Conservation (phyloP, 2,888 invertebrate species). For the Hedychridium roseum region DNA sequence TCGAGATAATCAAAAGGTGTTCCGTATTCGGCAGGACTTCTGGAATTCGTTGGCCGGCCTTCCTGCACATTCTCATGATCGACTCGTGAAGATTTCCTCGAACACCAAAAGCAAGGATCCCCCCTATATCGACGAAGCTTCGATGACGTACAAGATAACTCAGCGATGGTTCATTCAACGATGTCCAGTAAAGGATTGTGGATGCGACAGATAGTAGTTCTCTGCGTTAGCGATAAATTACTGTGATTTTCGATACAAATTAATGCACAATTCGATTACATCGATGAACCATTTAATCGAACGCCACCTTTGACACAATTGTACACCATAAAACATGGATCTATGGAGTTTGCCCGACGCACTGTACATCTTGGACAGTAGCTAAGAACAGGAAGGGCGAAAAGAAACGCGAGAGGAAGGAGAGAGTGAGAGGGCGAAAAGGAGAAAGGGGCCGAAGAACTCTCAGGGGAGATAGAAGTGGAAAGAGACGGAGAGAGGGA, state of each 20-base stretch:
- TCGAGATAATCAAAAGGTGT: constrained; percentile 44
- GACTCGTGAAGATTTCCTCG: constrained; percentile 27
- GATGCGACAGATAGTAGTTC: too few relatives aligned
- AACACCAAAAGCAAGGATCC: too few relatives aligned
- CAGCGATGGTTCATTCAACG: too few relatives aligned
- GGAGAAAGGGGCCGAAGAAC: constrained; percentile 11
- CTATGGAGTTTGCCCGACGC: constrained; percentile 43
- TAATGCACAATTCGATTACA: too few relatives aligned
- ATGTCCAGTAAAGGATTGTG: too few relatives aligned
- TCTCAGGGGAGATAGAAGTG: background rate
- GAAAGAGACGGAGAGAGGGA: constrained; percentile 11
- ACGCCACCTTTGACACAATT: too few relatives aligned
- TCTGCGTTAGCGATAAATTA: too few relatives aligned
- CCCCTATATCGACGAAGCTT: background rate
- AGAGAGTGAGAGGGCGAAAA: constrained; percentile 9
- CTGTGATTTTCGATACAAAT: too few relatives aligned
- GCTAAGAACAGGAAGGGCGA: constrained; percentile 10
- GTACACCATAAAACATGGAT: too few relatives aligned
- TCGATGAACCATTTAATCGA: too few relatives aligned
- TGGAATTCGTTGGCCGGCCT: constrained; percentile 40
- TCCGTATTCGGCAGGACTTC: constrained; percentile 38
- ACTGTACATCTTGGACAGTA: constrained; percentile 31
- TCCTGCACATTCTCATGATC: constrained; percentile 37
- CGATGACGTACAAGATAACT: constrained; percentile 4
- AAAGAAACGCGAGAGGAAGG: constrained; percentile 1